phyloP scores from a whole-genome alignment of 2,113 vertebrate genomes.

The Ceyx margarethae region DNA sequence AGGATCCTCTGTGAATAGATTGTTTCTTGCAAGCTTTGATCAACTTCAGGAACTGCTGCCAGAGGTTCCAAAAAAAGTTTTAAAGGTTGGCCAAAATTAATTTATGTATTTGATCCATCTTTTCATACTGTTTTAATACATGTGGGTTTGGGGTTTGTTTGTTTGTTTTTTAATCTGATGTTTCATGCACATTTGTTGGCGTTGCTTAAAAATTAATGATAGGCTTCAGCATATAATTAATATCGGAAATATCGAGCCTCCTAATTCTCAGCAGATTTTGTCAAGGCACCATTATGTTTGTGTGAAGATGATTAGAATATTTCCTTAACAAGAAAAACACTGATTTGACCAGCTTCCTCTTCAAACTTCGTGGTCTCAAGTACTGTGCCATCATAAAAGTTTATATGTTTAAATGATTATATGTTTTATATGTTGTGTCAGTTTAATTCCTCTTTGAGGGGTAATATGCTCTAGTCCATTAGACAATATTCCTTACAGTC shows the following conservation, averaged over 20 bases:
- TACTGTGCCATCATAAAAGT: neutral
- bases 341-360: neutral
- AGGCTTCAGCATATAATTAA: neutral
- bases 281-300: neutral
- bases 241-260: neutral
- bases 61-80: constrained; percentile 85
- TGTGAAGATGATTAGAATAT: neutral
- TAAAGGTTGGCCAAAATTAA: constrained; percentile 81
- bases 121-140: neutral
- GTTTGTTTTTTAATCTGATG: neutral
- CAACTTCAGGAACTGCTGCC: constrained; percentile 85
- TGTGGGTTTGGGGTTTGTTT: too few species aligned
- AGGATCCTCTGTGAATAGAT: constrained; percentile 76
- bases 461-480: neutral
- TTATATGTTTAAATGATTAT: neutral
- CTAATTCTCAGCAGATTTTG: neutral
- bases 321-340: neutral
- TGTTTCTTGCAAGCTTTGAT: constrained; percentile 78
- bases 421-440: neutral
- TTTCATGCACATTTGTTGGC: neutral
- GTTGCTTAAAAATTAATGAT: neutral
- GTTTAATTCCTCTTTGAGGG: neutral
- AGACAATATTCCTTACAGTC: neutral
- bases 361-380: neutral
- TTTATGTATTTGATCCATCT: neutral